These are phyloP conservation scores for Dermatemys mawii DNA, from an alignment of 2,113 vertebrate species.

Conservation along the genomic window DNA sequence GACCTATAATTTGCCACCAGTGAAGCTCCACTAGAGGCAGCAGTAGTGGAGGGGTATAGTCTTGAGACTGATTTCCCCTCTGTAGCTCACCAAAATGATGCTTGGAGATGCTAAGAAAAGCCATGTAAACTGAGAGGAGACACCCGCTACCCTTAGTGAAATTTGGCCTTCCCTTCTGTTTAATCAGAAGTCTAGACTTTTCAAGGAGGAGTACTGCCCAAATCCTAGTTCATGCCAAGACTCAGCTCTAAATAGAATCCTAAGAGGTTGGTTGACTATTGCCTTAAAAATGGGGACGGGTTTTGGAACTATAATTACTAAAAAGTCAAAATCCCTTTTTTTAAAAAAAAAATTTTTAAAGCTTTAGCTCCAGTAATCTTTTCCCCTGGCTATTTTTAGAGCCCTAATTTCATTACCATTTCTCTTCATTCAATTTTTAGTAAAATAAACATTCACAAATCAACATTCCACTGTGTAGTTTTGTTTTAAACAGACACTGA, in stretches of 20 bases:
- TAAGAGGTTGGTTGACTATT: background rate
- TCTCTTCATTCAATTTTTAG: background rate
- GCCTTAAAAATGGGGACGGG: background rate
- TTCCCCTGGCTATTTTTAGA: background rate
- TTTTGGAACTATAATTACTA: background rate
- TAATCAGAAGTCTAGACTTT: background rate
- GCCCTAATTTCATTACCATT: background rate
- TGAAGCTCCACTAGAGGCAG: background rate
- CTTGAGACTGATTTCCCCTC: background rate
- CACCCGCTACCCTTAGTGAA: fast-evolving
- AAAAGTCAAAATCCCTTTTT: background rate
- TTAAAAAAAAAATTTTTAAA: background rate
- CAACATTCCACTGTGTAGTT: fast-evolving
- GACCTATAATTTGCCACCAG: background rate
- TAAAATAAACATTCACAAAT: background rate
- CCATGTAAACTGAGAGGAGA: fast-evolving
- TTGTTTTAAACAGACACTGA: background rate
- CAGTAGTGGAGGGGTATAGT: background rate
- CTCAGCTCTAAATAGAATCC: background rate
- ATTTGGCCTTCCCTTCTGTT: fast-evolving
- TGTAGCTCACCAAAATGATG: background rate
- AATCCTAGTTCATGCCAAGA: background rate
- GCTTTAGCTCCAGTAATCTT: background rate
- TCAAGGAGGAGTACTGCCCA: background rate
- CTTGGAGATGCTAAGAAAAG: background rate